Percentiles rank a stretch among this genome's conserved stretches.
These are phyloP conservation scores for Silurus aristotelis DNA, from an alignment of 2,797 vertebrate species.

Conservation along the genomic window DNA sequence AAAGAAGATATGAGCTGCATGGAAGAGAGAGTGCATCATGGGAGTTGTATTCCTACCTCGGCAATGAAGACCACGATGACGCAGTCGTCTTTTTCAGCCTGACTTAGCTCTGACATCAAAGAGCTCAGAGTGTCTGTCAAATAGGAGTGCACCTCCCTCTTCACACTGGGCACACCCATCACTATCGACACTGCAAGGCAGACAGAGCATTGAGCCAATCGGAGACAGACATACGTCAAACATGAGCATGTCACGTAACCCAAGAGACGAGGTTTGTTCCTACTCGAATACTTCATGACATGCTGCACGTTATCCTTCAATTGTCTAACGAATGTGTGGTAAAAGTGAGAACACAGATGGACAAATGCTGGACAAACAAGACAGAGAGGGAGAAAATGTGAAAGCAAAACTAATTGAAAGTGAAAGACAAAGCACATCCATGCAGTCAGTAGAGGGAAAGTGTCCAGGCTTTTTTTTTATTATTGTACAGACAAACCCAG, in stretches of 20 bases:
- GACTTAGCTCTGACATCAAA: conserved; percentile 91
- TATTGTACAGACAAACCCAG: conserved; percentile 1
- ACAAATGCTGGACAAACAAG: background rate
- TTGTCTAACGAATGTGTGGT: background rate
- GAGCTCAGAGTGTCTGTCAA: conserved; percentile 93
- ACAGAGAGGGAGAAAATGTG: conserved; percentile 33
- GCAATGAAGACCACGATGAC: conserved; percentile 97
- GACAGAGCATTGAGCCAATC: background rate
- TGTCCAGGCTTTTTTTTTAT: conserved; percentile 2
- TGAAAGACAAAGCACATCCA: conserved; percentile 12
- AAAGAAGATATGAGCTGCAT: background rate
- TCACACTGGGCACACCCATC: conserved; percentile 96
- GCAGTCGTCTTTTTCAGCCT: conserved; percentile 90
- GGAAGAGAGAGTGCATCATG: background rate
- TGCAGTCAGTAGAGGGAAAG: background rate
- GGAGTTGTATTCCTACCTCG: conserved; percentile 77
- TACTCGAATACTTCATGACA: background rate
- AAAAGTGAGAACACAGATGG: background rate
- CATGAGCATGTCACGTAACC: background rate
- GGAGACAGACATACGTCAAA: background rate
- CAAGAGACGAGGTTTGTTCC: background rate
- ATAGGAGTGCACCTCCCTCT: conserved; percentile 94
- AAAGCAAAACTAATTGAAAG: conserved; percentile 15
- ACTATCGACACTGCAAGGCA: conserved; percentile 87
- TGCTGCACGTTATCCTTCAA: background rate